Evolutionary conservation across 1,140 invertebrate genomes (phyloP).

Genomic region (Hyles euphorbiae): DNA sequence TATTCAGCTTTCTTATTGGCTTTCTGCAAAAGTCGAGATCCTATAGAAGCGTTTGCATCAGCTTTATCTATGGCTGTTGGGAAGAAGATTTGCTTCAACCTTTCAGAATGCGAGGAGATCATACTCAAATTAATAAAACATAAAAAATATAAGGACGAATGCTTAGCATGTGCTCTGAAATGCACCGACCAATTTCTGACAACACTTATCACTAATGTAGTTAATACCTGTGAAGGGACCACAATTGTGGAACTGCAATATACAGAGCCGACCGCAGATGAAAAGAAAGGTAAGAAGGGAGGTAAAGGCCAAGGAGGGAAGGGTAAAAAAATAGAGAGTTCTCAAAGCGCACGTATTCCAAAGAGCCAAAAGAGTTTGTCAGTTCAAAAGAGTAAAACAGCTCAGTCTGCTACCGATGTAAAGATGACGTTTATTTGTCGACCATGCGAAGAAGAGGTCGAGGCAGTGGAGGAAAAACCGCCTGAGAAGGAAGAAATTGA

Average conservation of each 20-base stretch:
- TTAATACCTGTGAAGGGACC: conserved; percentile 53
- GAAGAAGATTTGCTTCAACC: conserved; percentile 66
- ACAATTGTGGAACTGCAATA: conserved; percentile 50
- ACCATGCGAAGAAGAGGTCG: conserved; percentile 44
- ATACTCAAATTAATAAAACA: conserved; percentile 52
- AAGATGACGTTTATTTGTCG: conserved; percentile 49
- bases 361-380: conserved; percentile 35
- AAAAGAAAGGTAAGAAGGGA: conserved; percentile 52
- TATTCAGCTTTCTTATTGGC: conserved; percentile 77
- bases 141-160: conserved; percentile 55
- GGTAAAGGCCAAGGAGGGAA: conserved; percentile 34
- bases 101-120: conserved; percentile 64
- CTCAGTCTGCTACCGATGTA: conserved; percentile 37
- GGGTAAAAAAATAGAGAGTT: conserved; percentile 38
- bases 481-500: conserved; percentile 37
- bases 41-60: conserved; percentile 73
- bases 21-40: conserved; percentile 76
- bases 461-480: conserved; percentile 31
- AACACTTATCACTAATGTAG: conserved; percentile 45
- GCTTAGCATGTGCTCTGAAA: conserved; percentile 48
- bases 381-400: conserved; percentile 29
- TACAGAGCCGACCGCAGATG: conserved; percentile 32
- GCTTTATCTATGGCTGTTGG: conserved; percentile 76
- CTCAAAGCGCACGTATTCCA: conserved; percentile 39
- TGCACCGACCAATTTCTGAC: conserved; percentile 49